A percentile compares a stretch with the other conserved stretches of the same genome.
Evolutionary conservation across 2,113 vertebrate species (phyloP).

Genomic region (Antennarius striatus): DNA sequence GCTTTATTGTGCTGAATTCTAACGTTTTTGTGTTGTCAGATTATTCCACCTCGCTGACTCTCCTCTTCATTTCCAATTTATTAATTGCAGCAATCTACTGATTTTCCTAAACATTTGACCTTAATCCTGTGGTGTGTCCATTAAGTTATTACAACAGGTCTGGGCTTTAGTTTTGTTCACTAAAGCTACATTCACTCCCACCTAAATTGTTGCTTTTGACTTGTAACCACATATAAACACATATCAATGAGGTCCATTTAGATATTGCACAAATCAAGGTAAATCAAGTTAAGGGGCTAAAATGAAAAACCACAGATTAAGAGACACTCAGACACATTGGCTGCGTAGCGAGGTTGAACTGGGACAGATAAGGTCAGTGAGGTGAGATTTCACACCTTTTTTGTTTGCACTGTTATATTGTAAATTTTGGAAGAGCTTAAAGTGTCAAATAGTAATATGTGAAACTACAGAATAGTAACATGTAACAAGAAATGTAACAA

Average conservation of each 20-base stretch:
- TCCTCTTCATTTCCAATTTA: constrained; percentile 35
- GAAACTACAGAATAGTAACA: no score
- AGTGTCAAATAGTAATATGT: no score
- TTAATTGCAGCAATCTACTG: constrained; percentile 55
- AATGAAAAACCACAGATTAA: not conserved
- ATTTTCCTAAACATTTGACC: constrained; percentile 23
- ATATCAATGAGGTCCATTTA: constrained; percentile 40
- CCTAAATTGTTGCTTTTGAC: constrained; percentile 7
- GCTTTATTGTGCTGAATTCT: not conserved
- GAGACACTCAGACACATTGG: not conserved
- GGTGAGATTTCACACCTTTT: no score
- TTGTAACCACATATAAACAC: not conserved
- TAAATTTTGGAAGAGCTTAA: no score
- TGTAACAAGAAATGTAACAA: no score
- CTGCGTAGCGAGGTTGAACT: not conserved
- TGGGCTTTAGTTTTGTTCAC: not conserved
- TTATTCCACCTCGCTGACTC: not conserved
- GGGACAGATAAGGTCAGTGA: constrained; percentile 1
- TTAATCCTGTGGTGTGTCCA: constrained; percentile 39
- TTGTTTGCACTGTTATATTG: no score
- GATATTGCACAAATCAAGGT: constrained; percentile 30
- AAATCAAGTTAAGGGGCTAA: constrained; percentile 1
- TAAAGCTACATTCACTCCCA: constrained; percentile 8
- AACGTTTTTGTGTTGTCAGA: no score
- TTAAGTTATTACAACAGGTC: constrained; percentile 45